Evolutionary conservation across 2,113 vertebrate genomes (phyloP), one percentile per base, ranked within the genome.

Genomic region (Ctenomys sociabilis): DNA sequence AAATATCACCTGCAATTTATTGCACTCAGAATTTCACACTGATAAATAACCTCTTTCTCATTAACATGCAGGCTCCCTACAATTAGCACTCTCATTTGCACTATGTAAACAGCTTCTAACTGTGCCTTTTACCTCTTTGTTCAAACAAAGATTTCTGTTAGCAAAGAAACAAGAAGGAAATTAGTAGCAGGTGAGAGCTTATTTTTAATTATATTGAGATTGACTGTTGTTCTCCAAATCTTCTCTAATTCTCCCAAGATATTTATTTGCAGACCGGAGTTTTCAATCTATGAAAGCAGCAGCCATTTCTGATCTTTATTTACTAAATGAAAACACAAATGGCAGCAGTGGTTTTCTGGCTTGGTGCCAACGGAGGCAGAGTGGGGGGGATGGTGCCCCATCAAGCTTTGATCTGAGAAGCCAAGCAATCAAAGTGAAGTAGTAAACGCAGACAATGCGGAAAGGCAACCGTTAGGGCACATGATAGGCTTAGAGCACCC

Each of bases 171-270:
- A 97, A 97, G 95, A 90, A 97, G 95, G 96, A 97, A 98, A 97
- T 98, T 97, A 97, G 97, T 98, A 96, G 97, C 97, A 98, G 97
- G 97, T 98, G 97, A 98, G 97, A 96, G 97, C 97, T 98, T 98
- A 98, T 97, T 97, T 98, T 97, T 97, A 97, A 98, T 98, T 98
- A 98, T 96, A 98, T 91, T 97, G 96, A 97, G 97, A 98, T 97
- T 97, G 97, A 97, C 97, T 97, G 95, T 98, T 97, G 97, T 97
- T 97, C 97, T 97, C 95, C 93, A 97, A 97, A 98, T 98, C 97
- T 97, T 95, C 96, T 95, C 85, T 98, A 97, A 98, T 98, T 98
- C 97, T 94, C 96, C 97, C 95, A 97, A 98, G 97, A 98, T 98
- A 97, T 97, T 97, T 97, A 97, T 98, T 97, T 98, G 97, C 96